Base-by-base conservation (phyloP, 1,140 invertebrate genomes). In the Araneus ventricosus region DNA sequence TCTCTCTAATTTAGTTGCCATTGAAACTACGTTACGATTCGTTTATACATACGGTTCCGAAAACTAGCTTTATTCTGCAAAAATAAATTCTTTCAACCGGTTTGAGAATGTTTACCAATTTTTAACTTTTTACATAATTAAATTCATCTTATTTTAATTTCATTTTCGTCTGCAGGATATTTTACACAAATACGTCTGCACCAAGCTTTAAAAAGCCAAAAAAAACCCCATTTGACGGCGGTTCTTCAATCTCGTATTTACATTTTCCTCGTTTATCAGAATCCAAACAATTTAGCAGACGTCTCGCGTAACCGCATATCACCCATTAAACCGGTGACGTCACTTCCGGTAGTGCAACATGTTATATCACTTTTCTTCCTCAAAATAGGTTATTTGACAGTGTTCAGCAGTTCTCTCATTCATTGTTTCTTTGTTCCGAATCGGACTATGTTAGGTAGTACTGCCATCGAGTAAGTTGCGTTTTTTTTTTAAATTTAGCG, bases 281-380 rank as follows among this genome's bases (percentile, higher is more conserved):
- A 75, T 75, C 67, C 67, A 75, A 75, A 75, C 67, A 75, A 82
- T 82, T 82, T 45, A 39, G 52, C 27, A 86, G 84, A 52, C 41
- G 27, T 4, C 37, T 79, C 67, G n/a, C 88, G n/a, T 30, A 79
- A 57, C 52, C 84, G 14, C 59, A 70, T 22, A 75, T 20, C 67
- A 75, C 34, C 67, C 67, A 75, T 75, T 75, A 75, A 34, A 17
- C 41, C 63, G 52, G 45, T 89, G 88, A 89, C 67, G 67, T 89
- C 88, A 89, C 67, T 89, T 89, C 88, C 88, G 88, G 39, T 14
- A 67, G n/a, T 30, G 84, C 84, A 86, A 86, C 20, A 86, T n/a
- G 41, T 8, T 75, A 30, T 61, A 30, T 70, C 67, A 70, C 67
- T 70, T 70, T 34, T 75, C 67, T 75, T 75, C 67, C 30, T 75